Percentiles rank a stretch among this genome's conserved stretches.
phyloP scores from a whole-genome alignment of 2,888 invertebrate genomes.

The Drosophila demipolita region DNA sequence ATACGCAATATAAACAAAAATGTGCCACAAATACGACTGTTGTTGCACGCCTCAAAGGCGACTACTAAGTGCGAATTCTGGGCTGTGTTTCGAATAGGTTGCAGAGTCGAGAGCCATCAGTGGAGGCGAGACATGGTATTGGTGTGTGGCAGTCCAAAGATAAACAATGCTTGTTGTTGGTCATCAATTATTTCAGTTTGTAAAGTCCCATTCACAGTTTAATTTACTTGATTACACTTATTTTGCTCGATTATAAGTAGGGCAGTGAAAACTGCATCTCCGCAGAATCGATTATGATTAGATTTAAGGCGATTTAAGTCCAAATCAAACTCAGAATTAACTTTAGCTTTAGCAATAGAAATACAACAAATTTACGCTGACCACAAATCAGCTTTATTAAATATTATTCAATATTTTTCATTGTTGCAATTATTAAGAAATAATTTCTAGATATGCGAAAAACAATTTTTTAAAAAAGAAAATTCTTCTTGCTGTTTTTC shows the following conservation, averaged over 20 bases:
- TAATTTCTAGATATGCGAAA: neutral
- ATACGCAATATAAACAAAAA: constrained; percentile 2
- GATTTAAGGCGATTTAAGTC: neutral
- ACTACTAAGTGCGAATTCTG: constrained; percentile 27
- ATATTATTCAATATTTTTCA: neutral
- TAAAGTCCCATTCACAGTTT: neutral
- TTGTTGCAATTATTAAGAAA: neutral
- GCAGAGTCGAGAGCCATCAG: neutral
- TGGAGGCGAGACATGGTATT: constrained; percentile 7
- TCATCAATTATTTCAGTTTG: constrained; percentile 21
- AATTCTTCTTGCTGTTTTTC: neutral
- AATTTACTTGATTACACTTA: neutral
- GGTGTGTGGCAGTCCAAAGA: constrained; percentile 14
- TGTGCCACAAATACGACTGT: constrained; percentile 20
- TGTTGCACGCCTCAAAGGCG: constrained; percentile 40
- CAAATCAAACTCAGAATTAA: neutral
- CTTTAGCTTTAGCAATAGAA: neutral
- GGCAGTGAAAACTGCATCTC: neutral
- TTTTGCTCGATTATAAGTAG: neutral
- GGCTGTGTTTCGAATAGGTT: neutral
- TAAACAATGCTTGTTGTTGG: constrained; percentile 29
- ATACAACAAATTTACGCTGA: neutral
- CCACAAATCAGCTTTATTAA: neutral
- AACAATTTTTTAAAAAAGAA: neutral
- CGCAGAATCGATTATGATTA: constrained; percentile 1